phyloP scores from a whole-genome alignment of 2,113 vertebrate genomes.

The Galemys pyrenaicus region DNA sequence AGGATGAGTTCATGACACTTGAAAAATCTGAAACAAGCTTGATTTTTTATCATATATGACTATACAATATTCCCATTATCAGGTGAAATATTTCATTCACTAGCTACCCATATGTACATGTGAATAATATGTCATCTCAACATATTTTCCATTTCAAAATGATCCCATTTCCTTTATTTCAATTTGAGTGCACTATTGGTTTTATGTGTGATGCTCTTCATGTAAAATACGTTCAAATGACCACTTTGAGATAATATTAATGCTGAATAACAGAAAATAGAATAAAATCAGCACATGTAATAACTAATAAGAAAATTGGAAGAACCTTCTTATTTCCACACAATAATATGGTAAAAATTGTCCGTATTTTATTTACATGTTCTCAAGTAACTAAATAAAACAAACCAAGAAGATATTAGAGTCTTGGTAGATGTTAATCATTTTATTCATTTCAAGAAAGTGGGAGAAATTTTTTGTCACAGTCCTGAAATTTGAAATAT shows the following conservation, averaged over 20 bases:
- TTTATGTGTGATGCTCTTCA: conserved; percentile 61
- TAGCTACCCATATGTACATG: not conserved
- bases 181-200: conserved; percentile 29
- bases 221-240: conserved; percentile 72
- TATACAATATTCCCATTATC: not conserved
- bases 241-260: conserved; percentile 53
- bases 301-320: conserved; percentile 30
- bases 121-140: not conserved
- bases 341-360: not conserved
- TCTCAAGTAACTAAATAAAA: conserved; percentile 39
- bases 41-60: not conserved
- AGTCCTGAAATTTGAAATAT: conserved; percentile 6
- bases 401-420: not conserved
- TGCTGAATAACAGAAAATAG: conserved; percentile 58
- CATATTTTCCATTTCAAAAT: conserved; percentile 57
- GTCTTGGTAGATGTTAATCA: conserved; percentile 42
- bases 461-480: not conserved
- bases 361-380: not conserved
- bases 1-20: not conserved
- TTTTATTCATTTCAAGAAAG: not conserved
- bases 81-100: not conserved
- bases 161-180: not conserved
- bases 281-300: conserved; percentile 52
- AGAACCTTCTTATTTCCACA: not conserved
- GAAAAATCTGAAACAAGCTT: not conserved